Conservation (phyloP, 2,113 vertebrate species). For the Antechinus stuartii region DNA sequence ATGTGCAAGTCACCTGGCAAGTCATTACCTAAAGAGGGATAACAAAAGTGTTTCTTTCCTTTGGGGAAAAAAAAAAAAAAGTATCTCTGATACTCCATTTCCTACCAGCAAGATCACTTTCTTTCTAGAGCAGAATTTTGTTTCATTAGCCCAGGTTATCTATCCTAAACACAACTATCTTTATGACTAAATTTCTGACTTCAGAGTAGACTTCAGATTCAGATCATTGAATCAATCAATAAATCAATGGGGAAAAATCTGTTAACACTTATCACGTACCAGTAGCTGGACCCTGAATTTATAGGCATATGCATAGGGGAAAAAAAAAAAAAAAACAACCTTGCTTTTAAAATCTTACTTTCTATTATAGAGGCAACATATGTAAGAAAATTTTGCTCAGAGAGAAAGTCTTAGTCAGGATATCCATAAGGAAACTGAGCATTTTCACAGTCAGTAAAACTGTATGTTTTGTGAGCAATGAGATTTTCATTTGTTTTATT, state of each 20-base stretch:
- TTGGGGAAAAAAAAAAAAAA: too few species aligned
- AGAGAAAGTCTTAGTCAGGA: too few species aligned
- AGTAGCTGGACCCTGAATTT: neutral
- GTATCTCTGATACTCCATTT: neutral
- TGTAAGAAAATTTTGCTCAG: too few species aligned
- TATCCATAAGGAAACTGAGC: too few species aligned
- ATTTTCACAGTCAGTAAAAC: too few species aligned
- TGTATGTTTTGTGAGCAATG: too few species aligned
- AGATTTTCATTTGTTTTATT: too few species aligned
- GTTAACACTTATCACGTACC: neutral
- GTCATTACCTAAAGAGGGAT: neutral
- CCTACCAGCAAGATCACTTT: neutral
- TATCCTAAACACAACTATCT: neutral
- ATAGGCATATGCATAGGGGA: neutral
- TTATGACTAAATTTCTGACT: neutral
- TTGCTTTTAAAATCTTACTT: too few species aligned
- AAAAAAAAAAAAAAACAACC: neutral
- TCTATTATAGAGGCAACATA: too few species aligned
- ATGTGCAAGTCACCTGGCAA: neutral
- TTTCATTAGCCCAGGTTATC: neutral
- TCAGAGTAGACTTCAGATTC: neutral
- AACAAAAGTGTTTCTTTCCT: neutral
- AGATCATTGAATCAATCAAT: neutral
- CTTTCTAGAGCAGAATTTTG: neutral
- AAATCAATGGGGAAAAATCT: neutral